phyloP scores from a whole-genome alignment of 2,888 invertebrate species.

The Brachyopa scutellaris region DNA sequence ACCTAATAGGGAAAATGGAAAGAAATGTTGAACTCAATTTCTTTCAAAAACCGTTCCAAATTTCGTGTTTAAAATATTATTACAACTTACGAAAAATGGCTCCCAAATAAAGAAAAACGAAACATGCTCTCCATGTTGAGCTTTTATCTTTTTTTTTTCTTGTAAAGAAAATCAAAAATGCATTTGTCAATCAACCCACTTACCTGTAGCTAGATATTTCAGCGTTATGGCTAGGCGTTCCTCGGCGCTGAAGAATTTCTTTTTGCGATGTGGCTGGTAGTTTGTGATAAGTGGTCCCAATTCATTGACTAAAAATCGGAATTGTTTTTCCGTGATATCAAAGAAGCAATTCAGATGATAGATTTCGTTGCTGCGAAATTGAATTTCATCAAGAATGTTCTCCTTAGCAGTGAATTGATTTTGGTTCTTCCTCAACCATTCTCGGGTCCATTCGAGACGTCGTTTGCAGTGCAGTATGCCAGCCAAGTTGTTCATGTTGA shows the following conservation, averaged over 20 bases:
- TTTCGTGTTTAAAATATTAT: constrained; percentile 21
- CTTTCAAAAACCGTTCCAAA: not conserved
- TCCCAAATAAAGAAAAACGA: constrained; percentile 15
- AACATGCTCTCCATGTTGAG: constrained; percentile 37
- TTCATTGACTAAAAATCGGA: constrained; percentile 79
- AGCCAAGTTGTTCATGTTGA: constrained; percentile 78
- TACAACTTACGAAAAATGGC: constrained; percentile 47
- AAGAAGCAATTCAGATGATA: constrained; percentile 80
- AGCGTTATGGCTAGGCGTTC: constrained; percentile 80
- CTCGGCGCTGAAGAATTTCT: constrained; percentile 80
- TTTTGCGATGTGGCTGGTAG: constrained; percentile 80
- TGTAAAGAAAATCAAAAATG: constrained; percentile 6
- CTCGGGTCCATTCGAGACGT: constrained; percentile 80
- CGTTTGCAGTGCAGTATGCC: constrained; percentile 79
- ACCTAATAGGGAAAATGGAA: not conserved
- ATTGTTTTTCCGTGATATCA: constrained; percentile 80
- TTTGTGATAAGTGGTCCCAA: constrained; percentile 79
- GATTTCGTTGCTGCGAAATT: constrained; percentile 79
- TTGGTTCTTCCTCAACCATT: constrained; percentile 80
- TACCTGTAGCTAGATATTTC: constrained; percentile 81
- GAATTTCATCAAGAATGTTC: constrained; percentile 78
- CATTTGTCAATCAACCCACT: constrained; percentile 51
- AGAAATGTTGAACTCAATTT: not conserved
- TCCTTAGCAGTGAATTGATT: constrained; percentile 79
- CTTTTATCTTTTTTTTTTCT: not conserved